Conservation (phyloP, 2,113 vertebrate genomes). For the Sylvilagus bachmani region DNA sequence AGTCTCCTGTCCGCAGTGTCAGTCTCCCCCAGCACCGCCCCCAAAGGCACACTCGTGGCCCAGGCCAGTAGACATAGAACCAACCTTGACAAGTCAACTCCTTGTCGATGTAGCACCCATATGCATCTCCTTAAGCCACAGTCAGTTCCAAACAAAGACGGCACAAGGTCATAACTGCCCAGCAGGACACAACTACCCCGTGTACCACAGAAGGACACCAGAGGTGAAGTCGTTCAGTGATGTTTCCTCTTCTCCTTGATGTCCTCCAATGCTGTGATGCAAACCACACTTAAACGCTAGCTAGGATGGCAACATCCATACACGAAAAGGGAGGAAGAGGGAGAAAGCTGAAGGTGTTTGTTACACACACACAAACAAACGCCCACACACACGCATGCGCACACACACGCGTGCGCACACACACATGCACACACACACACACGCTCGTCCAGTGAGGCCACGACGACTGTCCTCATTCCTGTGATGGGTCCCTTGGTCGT, state of each 20-base stretch:
- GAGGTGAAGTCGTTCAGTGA: neutral
- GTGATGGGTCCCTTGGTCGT: neutral
- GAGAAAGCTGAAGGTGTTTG: neutral
- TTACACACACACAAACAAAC: neutral
- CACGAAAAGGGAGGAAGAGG: neutral
- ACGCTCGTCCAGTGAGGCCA: neutral
- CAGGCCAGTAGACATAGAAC: neutral
- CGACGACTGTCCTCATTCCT: neutral
- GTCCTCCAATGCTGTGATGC: neutral
- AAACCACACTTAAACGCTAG: neutral
- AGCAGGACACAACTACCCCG: neutral
- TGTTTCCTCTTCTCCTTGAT: neutral
- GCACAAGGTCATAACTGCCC: neutral
- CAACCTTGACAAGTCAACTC: neutral
- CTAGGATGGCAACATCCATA: neutral
- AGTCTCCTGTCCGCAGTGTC: neutral
- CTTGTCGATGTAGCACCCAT: neutral
- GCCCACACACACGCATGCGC: too few species aligned
- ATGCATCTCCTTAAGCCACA: neutral
- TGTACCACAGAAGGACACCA: neutral
- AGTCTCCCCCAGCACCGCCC: neutral
- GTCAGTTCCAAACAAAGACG: neutral
- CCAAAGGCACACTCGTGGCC: neutral
- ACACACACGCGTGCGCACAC: too few species aligned
- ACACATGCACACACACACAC: too few species aligned